Percentiles rank a stretch among this genome's conserved stretches.
Evolutionary conservation across 2,888 invertebrate genomes (phyloP).

Genomic region (Diplolepis rosae): DNA sequence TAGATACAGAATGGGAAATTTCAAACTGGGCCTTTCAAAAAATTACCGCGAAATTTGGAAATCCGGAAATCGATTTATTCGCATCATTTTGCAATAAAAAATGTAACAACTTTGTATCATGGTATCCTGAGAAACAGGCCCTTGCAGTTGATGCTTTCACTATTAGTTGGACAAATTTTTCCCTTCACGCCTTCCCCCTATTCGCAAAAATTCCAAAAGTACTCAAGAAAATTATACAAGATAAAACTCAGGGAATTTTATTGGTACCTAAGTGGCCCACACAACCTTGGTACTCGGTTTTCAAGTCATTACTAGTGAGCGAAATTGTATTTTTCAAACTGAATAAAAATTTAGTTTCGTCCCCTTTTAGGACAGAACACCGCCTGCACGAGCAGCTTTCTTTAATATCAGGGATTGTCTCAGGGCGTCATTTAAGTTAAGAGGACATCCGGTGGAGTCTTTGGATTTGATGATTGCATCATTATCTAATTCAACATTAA

Average conservation of each 20-base stretch:
- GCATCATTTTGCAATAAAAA: constrained; percentile 50
- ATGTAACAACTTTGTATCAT: constrained; percentile 44
- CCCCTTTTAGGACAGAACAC: constrained; percentile 35
- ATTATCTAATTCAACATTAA: neutral
- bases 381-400: neutral
- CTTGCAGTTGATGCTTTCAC: constrained; percentile 47
- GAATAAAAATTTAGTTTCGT: no score
- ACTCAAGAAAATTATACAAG: constrained; percentile 34
- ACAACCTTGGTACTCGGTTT: constrained; percentile 40
- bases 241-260: constrained; percentile 37
- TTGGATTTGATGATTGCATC: neutral
- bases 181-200: constrained; percentile 50
- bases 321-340: no score
- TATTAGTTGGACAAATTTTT: constrained; percentile 41
- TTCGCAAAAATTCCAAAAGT: constrained; percentile 35
- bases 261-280: constrained; percentile 39
- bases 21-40: no score
- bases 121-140: constrained; percentile 47
- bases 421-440: neutral
- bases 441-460: neutral
- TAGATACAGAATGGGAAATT: no score
- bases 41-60: constrained; percentile 39
- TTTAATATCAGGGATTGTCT: neutral
- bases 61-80: constrained; percentile 47
- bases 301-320: no score